Evolutionary conservation across 1,140 invertebrate genomes (phyloP).

Genomic region (Anastrepha ludens): DNA sequence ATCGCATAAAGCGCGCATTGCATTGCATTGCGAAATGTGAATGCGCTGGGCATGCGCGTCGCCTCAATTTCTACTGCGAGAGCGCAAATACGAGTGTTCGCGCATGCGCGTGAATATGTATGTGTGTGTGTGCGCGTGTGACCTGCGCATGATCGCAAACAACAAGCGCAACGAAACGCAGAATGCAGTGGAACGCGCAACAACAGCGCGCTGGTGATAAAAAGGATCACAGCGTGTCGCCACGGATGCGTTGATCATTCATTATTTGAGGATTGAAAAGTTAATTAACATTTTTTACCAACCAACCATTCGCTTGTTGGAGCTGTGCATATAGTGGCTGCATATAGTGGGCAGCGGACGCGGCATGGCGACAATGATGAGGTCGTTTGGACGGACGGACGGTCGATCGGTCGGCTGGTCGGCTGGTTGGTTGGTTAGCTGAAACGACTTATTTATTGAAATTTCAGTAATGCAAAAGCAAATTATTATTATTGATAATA

Average conservation of each 20-base stretch:
- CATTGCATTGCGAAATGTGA: too few relatives aligned
- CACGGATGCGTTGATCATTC: constrained; percentile 74
- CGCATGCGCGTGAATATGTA: neutral
- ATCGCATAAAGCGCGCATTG: constrained; percentile 17
- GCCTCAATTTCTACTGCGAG: neutral
- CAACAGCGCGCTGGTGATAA: constrained; percentile 64
- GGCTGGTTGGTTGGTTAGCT: neutral
- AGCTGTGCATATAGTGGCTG: neutral
- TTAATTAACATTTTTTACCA: constrained; percentile 73
- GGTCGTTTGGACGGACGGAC: neutral
- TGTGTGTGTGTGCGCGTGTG: constrained; percentile 8
- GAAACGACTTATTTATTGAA: constrained; percentile 49
- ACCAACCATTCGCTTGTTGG: neutral
- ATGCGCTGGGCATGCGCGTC: neutral
- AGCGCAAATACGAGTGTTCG: neutral
- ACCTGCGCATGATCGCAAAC: constrained; percentile 15
- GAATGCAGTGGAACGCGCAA: constrained; percentile 20
- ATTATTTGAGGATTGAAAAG: constrained; percentile 75
- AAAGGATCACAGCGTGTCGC: constrained; percentile 74
- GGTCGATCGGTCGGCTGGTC: neutral
- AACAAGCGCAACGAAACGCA: constrained; percentile 49
- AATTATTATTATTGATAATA: constrained; percentile 53
- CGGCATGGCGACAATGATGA: constrained; percentile 47
- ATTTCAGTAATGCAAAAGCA: constrained; percentile 51
- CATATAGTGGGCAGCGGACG: neutral